A percentile compares a stretch with the other conserved stretches of the same genome.
Conservation (phyloP, 2,113 vertebrate genomes). For the Sorex fumeus region DNA sequence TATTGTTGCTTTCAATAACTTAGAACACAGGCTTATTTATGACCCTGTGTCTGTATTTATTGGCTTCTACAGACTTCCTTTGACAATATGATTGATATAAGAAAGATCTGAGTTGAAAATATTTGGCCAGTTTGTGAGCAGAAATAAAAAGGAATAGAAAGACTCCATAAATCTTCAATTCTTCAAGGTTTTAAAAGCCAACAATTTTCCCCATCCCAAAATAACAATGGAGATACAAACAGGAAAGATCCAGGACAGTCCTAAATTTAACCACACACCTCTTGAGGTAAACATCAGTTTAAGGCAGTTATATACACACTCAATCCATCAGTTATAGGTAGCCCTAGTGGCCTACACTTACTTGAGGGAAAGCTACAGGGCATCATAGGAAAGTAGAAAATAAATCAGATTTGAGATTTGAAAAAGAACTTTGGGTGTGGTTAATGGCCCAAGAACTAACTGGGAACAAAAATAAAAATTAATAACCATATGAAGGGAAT, state of each 20-base stretch:
- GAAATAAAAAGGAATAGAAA: slow-evolving; percentile 7
- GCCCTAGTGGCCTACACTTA: background rate
- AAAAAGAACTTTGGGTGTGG: background rate
- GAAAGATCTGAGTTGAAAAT: background rate
- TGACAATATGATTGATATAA: background rate
- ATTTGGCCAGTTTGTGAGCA: background rate
- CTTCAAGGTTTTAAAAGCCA: slow-evolving; percentile 17
- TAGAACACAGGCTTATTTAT: background rate
- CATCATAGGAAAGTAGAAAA: background rate
- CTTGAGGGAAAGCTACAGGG: background rate
- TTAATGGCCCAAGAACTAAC: background rate
- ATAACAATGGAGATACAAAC: background rate
- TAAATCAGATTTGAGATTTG: slow-evolving; percentile 14
- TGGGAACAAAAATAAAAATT: slow-evolving; percentile 25
- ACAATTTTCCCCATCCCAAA: slow-evolving; percentile 6
- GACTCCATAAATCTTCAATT: background rate
- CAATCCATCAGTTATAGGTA: background rate
- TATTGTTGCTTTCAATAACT: background rate
- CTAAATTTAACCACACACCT: background rate
- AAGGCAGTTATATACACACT: background rate
- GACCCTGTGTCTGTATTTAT: background rate
- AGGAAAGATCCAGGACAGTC: background rate
- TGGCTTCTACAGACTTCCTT: background rate
- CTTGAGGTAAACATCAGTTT: background rate
- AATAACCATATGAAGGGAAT: background rate